A percentile compares a stretch with the other conserved stretches of the same genome.
Conservation (phyloP, 2,888 invertebrate genomes). For the Troides oblongomaculatus region DNA sequence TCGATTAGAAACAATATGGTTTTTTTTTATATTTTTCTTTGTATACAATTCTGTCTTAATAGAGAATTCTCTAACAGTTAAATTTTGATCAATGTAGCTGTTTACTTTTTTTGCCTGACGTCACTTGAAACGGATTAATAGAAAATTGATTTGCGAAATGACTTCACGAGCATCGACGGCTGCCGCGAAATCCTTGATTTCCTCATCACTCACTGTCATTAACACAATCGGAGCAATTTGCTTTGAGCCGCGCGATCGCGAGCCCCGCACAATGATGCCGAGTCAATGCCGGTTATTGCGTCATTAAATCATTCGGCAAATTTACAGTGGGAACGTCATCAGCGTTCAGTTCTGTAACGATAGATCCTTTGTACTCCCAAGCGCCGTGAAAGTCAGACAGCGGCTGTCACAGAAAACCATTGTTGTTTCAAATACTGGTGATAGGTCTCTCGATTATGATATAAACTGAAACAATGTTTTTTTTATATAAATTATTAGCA, state of each 20-base stretch:
- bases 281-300: not conserved
- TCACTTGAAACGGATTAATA: not conserved
- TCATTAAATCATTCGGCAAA: not conserved
- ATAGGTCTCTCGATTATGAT: no score
- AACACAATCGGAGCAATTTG: slow-evolving; percentile 13
- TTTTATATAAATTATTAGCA: no score
- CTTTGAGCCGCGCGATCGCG: not conserved
- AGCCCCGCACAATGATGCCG: not conserved
- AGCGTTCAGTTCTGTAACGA: no score
- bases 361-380: no score
- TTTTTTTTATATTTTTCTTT: no score
- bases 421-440: no score
- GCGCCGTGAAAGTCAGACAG: no score
- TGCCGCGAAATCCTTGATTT: not conserved
- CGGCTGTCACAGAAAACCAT: no score
- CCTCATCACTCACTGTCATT: slow-evolving; percentile 9
- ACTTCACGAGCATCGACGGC: not conserved
- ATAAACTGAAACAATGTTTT: no score
- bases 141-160: not conserved
- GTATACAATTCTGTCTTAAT: no score
- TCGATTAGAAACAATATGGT: no score
- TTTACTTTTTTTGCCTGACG: not conserved
- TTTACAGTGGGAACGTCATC: not conserved
- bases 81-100: not conserved
- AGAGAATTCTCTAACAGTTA: not conserved